Conservation (phyloP, 2,888 invertebrate genomes). For the Sycophila texana region DNA sequence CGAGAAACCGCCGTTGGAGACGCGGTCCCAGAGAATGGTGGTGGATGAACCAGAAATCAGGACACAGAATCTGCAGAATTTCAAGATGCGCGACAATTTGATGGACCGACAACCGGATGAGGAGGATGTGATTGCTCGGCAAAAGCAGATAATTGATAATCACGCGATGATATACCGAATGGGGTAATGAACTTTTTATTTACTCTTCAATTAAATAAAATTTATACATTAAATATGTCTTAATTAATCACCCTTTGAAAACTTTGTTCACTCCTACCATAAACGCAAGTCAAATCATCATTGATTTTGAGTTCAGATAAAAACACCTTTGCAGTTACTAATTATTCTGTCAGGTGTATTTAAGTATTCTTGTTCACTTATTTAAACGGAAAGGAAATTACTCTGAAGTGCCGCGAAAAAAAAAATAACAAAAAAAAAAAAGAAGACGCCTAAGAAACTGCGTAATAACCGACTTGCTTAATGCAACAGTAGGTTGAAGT, state of each 20-base stretch:
- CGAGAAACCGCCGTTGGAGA: slow-evolving; percentile 10
- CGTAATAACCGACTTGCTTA: not conserved
- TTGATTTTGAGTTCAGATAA: no score
- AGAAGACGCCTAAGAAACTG: not conserved
- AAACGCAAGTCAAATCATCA: no score
- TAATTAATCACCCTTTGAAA: no score
- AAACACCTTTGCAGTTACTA: no score
- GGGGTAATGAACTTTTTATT: slow-evolving; percentile 60
- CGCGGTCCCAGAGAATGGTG: slow-evolving; percentile 38
- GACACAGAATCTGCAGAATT: slow-evolving; percentile 68
- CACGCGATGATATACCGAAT: slow-evolving; percentile 71
- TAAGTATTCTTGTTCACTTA: no score
- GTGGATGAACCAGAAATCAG: slow-evolving; percentile 60
- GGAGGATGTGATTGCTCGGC: slow-evolving; percentile 47
- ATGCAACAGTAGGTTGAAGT: slow-evolving; percentile 36
- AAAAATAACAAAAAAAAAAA: not conserved
- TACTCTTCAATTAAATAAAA: not conserved
- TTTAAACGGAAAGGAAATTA: no score
- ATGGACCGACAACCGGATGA: slow-evolving; percentile 57
- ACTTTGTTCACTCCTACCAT: no score
- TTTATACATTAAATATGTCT: no score
- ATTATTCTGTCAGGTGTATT: no score
- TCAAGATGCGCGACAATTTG: slow-evolving; percentile 65
- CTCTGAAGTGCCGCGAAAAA: no score
- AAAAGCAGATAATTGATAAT: slow-evolving; percentile 67